Conservation (phyloP, 2,888 invertebrate species). For the Drosophila nr. medialis region DNA sequence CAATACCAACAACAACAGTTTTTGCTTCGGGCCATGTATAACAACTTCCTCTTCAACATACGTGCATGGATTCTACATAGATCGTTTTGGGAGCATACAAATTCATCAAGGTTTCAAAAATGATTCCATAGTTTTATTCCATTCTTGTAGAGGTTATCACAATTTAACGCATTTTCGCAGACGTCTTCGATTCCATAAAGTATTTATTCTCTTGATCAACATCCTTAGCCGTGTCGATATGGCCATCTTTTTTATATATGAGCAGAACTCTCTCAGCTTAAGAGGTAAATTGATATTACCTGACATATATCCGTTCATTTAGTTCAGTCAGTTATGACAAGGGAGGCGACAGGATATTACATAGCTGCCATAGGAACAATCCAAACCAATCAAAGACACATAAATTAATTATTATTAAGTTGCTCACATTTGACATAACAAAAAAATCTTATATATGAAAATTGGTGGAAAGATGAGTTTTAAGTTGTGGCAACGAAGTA, state of each 20-base stretch:
- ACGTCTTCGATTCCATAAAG: background rate
- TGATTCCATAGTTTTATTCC: too few relatives aligned
- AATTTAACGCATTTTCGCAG: background rate
- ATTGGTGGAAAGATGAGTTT: background rate
- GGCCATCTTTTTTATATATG: background rate
- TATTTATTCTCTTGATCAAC: background rate
- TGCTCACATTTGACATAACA: too few relatives aligned
- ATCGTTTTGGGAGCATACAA: background rate
- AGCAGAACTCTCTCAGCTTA: background rate
- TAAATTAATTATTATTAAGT: too few relatives aligned
- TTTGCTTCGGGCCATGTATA: background rate
- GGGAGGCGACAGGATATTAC: background rate
- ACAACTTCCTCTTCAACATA: slow-evolving; percentile 5
- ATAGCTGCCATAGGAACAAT: background rate
- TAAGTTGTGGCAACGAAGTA: background rate
- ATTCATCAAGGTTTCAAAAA: background rate
- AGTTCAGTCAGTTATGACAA: background rate
- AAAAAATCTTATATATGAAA: background rate
- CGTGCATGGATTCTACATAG: background rate
- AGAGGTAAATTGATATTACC: background rate
- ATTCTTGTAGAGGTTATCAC: background rate
- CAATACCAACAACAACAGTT: background rate
- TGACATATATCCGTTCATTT: background rate
- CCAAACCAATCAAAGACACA: background rate
- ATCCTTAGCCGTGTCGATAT: background rate